Percentiles rank a stretch among this genome's conserved stretches.
These are phyloP conservation scores for Glareola pratincola DNA, from an alignment of 2,113 vertebrate genomes.

Conservation along the genomic window DNA sequence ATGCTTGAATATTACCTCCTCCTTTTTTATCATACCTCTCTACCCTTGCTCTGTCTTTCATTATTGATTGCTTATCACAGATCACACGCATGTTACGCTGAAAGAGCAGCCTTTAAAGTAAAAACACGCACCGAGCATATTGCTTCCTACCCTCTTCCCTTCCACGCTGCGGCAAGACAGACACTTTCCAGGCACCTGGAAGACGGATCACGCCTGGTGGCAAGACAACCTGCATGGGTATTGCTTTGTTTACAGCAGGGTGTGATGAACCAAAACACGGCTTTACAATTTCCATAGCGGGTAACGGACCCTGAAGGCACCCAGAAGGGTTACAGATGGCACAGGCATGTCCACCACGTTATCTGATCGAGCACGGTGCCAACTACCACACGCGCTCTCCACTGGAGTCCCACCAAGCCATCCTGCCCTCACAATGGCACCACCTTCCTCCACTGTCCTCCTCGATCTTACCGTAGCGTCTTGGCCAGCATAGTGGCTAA, in stretches of 20 bases:
- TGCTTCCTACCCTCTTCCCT: neutral
- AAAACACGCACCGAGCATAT: rapidly evolving
- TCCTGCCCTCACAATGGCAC: neutral
- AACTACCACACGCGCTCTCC: neutral
- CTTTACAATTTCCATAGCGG: neutral
- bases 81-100: neutral
- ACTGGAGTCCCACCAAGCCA: neutral
- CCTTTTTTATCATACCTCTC: too few relatives aligned
- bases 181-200: neutral
- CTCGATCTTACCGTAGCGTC: slow-evolving; percentile 73
- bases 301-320: neutral
- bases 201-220: neutral
- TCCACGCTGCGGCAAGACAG: neutral
- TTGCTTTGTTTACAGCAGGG: too few relatives aligned
- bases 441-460: neutral
- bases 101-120: neutral
- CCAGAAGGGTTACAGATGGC: neutral
- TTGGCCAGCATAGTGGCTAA: slow-evolving; percentile 78
- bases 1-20: neutral
- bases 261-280: neutral
- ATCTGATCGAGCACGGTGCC: neutral
- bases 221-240: neutral
- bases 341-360: rapidly evolving
- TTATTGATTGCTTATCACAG: neutral
- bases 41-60: neutral